Conservation (phyloP, 1,140 invertebrate genomes). For the Formica selysi region DNA sequence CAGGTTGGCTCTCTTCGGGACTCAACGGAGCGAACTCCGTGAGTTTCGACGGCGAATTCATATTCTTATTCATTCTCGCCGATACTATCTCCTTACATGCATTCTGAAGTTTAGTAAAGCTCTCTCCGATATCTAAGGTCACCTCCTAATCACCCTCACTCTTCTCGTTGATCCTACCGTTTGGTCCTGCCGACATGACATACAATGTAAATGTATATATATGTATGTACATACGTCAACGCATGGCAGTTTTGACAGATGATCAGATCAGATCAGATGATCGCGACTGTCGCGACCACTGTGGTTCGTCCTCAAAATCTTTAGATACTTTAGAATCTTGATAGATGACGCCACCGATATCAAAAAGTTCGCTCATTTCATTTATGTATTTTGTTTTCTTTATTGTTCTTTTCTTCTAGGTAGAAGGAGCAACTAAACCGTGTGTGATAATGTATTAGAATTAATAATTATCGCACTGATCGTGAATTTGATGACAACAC, state of each 20-base stretch:
- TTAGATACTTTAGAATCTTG: no score
- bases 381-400: no score
- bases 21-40: constrained; percentile 92
- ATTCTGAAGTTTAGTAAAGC: constrained; percentile 30
- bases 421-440: no score
- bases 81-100: constrained; percentile 62
- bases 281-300: constrained; percentile 16
- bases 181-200: background rate
- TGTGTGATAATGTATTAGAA: no score
- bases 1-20: constrained; percentile 88
- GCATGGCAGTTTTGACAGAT: constrained; percentile 21
- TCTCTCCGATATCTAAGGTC: no score
- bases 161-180: background rate
- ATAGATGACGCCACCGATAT: no score
- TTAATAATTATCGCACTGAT: no score
- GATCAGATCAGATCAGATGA: constrained; percentile 28
- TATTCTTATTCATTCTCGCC: constrained; percentile 88
- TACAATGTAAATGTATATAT: background rate
- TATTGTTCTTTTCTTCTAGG: no score
- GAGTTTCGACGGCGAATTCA: constrained; percentile 90
- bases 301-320: background rate
- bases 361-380: no score
- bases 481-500: no score
- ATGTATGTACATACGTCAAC: background rate
- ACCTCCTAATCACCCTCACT: background rate